Base-by-base conservation (phyloP, 2,113 vertebrate species). In the Urocolius indicus region DNA sequence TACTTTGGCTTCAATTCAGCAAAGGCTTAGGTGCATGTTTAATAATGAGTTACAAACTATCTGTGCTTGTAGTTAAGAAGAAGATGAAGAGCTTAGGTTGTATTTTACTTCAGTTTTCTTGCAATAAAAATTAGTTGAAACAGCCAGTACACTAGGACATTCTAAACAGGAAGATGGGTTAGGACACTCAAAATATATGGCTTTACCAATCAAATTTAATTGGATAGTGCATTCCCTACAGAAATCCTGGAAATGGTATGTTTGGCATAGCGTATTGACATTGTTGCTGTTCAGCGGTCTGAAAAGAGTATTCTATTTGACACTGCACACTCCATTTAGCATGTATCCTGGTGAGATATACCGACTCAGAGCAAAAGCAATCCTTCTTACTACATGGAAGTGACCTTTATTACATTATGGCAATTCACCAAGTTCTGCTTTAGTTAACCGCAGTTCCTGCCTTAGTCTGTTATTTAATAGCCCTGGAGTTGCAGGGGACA, bases 251-350 rank as follows among this genome's bases (percentile, higher is more conserved):
- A 72, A 13, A 55, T 88, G 51, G 20, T 57, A 32, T 52, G 30
- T 93, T 93, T 84, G 80, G 52, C 52, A 49, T 3, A 63, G 38
- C 7, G 19, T 0, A 0, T 41, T 52, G 68, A 95, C 51, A 55
- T 36, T 87, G 59, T 27, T 77, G 63, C 51, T 83, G 75, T 65
- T 96, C 92, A 92, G 48, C 49, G 52, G 45, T 57, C 72, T 92
- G 85, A 94, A 96, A 84, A 93, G 61, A 93, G 72, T 61, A 73
- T 81, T 88, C 65, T 94, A 41, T 90, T 58, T 78, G 72, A 68
- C 66, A 65, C 41, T 54, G 72, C n/a, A 75, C 43, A 88, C 30
- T 7, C 49, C 49, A 68, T 90, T 92, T 93, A 58, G 41, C 27
- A 3, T 26, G 41, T 62, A 84, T 49, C 65, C 48, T 78, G 69